Percentiles rank a stretch among this genome's conserved stretches.
phyloP scores from a whole-genome alignment of 2,888 invertebrate species.

The Nipponacmea schrenckii region DNA sequence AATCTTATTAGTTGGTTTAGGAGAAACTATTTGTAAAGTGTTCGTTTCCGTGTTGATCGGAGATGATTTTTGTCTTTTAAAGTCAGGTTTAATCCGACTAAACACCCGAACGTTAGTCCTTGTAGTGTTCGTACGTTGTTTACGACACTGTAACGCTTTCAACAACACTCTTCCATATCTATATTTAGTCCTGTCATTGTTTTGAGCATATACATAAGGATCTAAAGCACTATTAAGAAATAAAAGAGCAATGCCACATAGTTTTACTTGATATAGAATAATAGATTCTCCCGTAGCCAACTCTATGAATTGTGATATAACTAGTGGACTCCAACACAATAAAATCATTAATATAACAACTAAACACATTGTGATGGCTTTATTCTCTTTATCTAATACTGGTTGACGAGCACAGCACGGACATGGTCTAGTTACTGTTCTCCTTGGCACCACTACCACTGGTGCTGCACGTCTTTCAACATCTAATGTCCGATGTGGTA shows the following conservation, averaged over 20 bases:
- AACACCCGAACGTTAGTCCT: slow-evolving; percentile 16
- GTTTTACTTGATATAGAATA: slow-evolving; percentile 55
- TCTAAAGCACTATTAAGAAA: slow-evolving; percentile 57
- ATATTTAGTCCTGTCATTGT: slow-evolving; percentile 43
- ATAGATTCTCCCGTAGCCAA: slow-evolving; percentile 51
- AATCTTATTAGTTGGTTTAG: slow-evolving; percentile 10
- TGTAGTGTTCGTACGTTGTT: neutral
- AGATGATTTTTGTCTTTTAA: slow-evolving; percentile 12
- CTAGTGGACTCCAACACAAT: slow-evolving; percentile 54
- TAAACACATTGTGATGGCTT: slow-evolving; percentile 52
- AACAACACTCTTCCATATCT: slow-evolving; percentile 36
- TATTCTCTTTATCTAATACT: slow-evolving; percentile 47
- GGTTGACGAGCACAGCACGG: slow-evolving; percentile 35
- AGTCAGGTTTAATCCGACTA: slow-evolving; percentile 7
- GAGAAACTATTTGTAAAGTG: slow-evolving; percentile 14
- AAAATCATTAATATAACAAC: slow-evolving; percentile 51
- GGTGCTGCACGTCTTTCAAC: neutral
- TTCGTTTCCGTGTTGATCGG: slow-evolving; percentile 10
- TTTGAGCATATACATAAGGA: slow-evolving; percentile 55
- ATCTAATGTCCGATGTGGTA: neutral
- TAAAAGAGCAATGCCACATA: slow-evolving; percentile 56
- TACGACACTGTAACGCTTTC: slow-evolving; percentile 33
- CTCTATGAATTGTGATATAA: slow-evolving; percentile 52
- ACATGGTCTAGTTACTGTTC: slow-evolving; percentile 17
- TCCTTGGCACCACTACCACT: neutral